Base-by-base conservation (phyloP, 2,888 invertebrate species). In the Euphydryas editha region DNA sequence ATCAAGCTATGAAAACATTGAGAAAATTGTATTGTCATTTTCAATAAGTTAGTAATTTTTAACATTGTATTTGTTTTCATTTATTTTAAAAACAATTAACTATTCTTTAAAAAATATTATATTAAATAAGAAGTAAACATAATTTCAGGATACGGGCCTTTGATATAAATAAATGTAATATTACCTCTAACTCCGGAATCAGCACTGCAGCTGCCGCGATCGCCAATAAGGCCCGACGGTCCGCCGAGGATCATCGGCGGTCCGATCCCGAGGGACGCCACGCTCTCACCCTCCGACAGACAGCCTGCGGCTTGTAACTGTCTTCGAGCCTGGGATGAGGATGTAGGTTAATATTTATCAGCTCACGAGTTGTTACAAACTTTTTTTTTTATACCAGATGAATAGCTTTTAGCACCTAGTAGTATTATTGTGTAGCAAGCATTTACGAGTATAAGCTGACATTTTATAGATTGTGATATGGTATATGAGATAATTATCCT, bases 151-250 rank as follows among this genome's bases (percentile, higher is more conserved):
- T n/a, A 39, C 1, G n/a, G n/a, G 10, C 46, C 7, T 11, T 20
- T 20, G 10, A 6, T 47, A 47, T 20, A 21, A 20, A 24, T 51
- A 24, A 67, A 18, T 20, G 17, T 20, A 30, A 30, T 30, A 54
- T 30, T 54, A 81, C 96, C 95, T 78, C 97, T 94, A 18, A 97
- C 96, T 6, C 97, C 97, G 24, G 97, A 97, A 85, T 97, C 97
- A 15, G 97, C 97, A 78, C 97, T 97, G 89, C 97, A 97, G 78
- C 97, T 97, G 70, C 97, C 97, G 49, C 97, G 93, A 82, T 97
- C 97, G 42, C 93, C 94, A 73, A 93, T 86, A 66, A 92, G 81
- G 24, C 92, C 94, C 49, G 83, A 89, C 13, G 87, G 92, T 57
- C 87, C 92, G 15, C 85, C 91, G 62, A 95, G 94, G 72, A 95